Percentiles rank a stretch among this genome's conserved stretches.
Evolutionary conservation across 37 sponge, comb jelly and placozoan genomes (phyloP).

Genomic region (Cladorhizidae sp.): DNA sequence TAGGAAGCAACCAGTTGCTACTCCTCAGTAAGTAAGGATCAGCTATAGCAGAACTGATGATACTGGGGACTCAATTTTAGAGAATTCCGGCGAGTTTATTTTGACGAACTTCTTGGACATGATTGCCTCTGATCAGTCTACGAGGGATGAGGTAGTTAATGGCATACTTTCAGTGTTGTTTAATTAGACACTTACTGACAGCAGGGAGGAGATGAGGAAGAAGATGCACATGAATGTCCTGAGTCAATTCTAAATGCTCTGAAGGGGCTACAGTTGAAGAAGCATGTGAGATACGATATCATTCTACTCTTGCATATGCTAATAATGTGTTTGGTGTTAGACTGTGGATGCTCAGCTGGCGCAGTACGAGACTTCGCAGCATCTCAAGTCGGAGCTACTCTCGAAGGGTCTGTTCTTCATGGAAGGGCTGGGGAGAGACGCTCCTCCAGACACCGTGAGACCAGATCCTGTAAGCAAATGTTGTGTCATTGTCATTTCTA

Average conservation of each 20-base stretch:
- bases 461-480: constrained; percentile 25
- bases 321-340: neutral
- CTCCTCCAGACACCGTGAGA: neutral
- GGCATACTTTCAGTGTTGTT: neutral
- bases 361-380: constrained; percentile 2
- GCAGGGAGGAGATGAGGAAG: neutral
- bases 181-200: neutral
- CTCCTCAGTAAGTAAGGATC: neutral
- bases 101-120: constrained; percentile 11
- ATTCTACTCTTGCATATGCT: neutral
- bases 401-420: constrained; percentile 1
- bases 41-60: neutral
- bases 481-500: no score
- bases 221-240: neutral
- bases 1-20: constrained; percentile 45
- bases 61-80: neutral
- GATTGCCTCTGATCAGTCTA: neutral
- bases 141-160: neutral
- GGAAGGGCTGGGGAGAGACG: neutral
- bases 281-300: neutral
- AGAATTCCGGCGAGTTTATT: neutral
- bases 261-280: constrained; percentile 25
- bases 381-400: constrained; percentile 14
- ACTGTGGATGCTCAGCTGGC: constrained; percentile 28
- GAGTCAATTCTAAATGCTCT: constrained; percentile 24